These are phyloP conservation scores for Neopipo cinnamomea DNA, from an alignment of 2,113 vertebrate genomes.

Conservation along the genomic window DNA sequence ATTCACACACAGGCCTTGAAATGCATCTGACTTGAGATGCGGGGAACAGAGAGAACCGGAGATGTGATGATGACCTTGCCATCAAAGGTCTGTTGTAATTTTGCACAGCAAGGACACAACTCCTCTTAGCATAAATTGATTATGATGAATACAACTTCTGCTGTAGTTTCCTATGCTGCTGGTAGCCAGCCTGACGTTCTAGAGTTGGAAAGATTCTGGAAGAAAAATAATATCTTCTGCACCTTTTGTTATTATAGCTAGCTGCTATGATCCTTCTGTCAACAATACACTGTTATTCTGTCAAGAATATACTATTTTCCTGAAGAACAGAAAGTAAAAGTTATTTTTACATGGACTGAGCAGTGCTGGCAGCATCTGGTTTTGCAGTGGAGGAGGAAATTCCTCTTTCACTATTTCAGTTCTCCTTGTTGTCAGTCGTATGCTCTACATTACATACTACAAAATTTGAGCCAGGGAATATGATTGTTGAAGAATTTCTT, in stretches of 20 bases:
- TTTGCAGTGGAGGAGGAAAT: neutral
- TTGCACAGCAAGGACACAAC: neutral
- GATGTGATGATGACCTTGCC: neutral
- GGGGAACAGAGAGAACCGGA: neutral
- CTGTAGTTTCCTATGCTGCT: neutral
- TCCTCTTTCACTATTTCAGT: neutral
- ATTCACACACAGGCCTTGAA: neutral
- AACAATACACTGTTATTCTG: neutral
- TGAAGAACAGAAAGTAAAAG: neutral
- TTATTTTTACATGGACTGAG: neutral
- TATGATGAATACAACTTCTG: neutral
- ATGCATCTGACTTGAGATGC: neutral
- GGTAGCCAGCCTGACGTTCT: neutral
- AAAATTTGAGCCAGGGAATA: neutral
- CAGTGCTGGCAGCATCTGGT: fast-evolving
- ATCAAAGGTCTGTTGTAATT: neutral
- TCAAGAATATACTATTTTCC: neutral
- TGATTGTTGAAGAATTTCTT: neutral
- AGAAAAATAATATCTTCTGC: neutral
- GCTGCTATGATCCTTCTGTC: neutral
- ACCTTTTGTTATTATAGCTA: neutral
- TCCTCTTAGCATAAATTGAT: neutral
- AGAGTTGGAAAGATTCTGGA: neutral
- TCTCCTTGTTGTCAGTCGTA: neutral
- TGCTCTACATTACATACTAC: neutral